Evolutionary conservation across 2,888 invertebrate genomes (phyloP).

Genomic region (Colletes collaris): DNA sequence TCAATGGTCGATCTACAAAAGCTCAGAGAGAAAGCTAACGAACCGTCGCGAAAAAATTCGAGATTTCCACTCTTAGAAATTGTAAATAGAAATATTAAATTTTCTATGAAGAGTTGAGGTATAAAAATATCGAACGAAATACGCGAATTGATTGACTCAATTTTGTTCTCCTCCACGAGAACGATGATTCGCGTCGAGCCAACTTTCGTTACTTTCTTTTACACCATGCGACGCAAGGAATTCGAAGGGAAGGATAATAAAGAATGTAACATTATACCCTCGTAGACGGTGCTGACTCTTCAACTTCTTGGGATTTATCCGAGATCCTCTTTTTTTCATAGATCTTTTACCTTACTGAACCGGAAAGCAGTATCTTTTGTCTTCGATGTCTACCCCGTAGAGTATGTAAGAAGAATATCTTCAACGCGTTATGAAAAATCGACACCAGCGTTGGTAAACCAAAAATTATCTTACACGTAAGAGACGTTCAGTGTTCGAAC

Average conservation of each 20-base stretch:
- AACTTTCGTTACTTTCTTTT: slow-evolving; percentile 12
- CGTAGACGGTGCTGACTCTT: slow-evolving; percentile 32
- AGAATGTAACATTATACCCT: slow-evolving; percentile 34
- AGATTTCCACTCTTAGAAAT: too few relatives aligned
- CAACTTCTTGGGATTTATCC: slow-evolving; percentile 38
- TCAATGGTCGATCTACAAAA: too few relatives aligned
- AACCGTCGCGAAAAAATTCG: too few relatives aligned
- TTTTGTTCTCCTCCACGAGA: slow-evolving; percentile 4
- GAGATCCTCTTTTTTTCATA: slow-evolving; percentile 9
- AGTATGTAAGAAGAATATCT: too few relatives aligned
- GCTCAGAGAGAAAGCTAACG: too few relatives aligned
- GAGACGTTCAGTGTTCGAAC: too few relatives aligned
- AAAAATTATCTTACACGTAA: too few relatives aligned
- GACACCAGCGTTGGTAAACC: too few relatives aligned
- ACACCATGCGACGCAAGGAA: slow-evolving; percentile 10
- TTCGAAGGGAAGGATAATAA: slow-evolving; percentile 38
- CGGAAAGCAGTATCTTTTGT: background rate
- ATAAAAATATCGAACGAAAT: background rate
- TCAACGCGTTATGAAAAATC: too few relatives aligned
- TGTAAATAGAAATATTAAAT: too few relatives aligned
- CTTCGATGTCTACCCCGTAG: slow-evolving; percentile 1
- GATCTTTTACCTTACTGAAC: background rate
- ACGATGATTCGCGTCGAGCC: slow-evolving; percentile 1
- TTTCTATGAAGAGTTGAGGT: background rate
- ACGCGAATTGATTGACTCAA: background rate